These are phyloP conservation scores for Itoplectis maculator DNA, from an alignment of 2,888 invertebrate genomes.

Conservation along the genomic window DNA sequence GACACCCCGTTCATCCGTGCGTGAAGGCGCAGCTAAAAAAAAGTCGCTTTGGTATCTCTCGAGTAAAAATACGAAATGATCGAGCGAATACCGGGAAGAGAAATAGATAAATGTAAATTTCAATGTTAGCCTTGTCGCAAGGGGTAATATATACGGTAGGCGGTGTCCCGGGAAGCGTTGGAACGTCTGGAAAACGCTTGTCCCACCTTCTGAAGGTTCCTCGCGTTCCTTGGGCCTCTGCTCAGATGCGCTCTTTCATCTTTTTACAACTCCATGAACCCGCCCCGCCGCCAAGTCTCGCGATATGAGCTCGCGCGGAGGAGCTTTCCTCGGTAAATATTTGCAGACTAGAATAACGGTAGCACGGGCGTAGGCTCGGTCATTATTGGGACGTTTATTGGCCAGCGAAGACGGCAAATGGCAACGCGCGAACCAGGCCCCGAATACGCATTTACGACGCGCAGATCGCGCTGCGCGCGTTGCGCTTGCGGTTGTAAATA, in stretches of 20 bases:
- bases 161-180: constrained; percentile 61
- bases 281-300: constrained; percentile 62
- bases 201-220: constrained; percentile 43
- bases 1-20: no score
- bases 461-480: constrained; percentile 65
- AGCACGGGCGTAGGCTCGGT: constrained; percentile 68
- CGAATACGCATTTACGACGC: constrained; percentile 72
- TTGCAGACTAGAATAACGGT: constrained; percentile 75
- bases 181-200: constrained; percentile 62
- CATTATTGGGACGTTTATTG: constrained; percentile 80
- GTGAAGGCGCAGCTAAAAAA: no score
- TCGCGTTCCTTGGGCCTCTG: constrained; percentile 32
- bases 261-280: constrained; percentile 73
- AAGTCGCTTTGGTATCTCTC: no score
- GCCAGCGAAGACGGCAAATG: constrained; percentile 70
- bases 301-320: constrained; percentile 33
- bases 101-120: no score
- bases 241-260: constrained; percentile 71
- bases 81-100: background rate
- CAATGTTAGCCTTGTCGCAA: background rate
- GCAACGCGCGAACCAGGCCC: constrained; percentile 39
- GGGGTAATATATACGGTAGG: background rate
- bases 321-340: constrained; percentile 74
- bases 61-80: background rate
- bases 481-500: constrained; percentile 27